Evolutionary conservation across 35 echinoderm and acorn worm species (phyloP).

Genomic region (Eucidaris tribuloides): DNA sequence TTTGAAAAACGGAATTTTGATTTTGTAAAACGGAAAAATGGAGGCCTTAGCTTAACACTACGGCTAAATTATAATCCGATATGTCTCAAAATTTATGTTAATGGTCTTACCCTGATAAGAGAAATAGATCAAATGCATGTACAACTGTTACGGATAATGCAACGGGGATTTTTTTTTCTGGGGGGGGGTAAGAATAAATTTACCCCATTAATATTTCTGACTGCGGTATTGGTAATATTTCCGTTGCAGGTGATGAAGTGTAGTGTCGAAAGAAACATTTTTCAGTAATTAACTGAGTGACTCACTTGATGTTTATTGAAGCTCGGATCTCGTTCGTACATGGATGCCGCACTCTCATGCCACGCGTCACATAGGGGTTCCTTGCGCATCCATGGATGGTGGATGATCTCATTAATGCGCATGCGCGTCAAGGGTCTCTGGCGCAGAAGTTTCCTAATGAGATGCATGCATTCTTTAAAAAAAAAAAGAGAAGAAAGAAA

Average conservation of each 20-base stretch:
- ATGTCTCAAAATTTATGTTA: too few relatives aligned
- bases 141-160: too few relatives aligned
- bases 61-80: too few relatives aligned
- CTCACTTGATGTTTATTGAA: background rate
- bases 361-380: background rate
- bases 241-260: too few relatives aligned
- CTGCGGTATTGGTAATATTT: too few relatives aligned
- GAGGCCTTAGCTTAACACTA: too few relatives aligned
- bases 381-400: slow-evolving; percentile 60
- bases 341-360: background rate
- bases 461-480: slow-evolving; percentile 65
- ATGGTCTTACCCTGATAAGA: too few relatives aligned
- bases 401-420: slow-evolving; percentile 59
- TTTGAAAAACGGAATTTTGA: too few relatives aligned
- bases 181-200: too few relatives aligned
- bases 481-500: background rate
- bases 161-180: too few relatives aligned
- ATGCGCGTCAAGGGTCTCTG: slow-evolving; percentile 57
- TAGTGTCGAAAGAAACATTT: background rate
- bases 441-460: slow-evolving; percentile 58
- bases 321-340: background rate
- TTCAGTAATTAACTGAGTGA: background rate
- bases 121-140: too few relatives aligned
- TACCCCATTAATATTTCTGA: background rate
- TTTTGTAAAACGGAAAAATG: too few relatives aligned